Evolutionary conservation across 1,140 invertebrate species (phyloP).

Genomic region (Drosophila triauraria): DNA sequence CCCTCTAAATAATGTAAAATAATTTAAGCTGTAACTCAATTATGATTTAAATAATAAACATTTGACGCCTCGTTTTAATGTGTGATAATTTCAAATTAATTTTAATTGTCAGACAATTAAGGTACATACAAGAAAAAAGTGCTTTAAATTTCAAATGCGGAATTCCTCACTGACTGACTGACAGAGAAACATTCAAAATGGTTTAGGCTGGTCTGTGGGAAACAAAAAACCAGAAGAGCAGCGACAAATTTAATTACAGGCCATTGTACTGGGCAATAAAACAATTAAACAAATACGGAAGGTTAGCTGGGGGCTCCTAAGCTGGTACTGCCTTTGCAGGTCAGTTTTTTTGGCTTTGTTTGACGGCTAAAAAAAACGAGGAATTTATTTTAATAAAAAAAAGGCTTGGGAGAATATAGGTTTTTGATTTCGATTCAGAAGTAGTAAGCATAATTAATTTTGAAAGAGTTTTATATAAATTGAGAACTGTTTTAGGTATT

Average conservation of each 20-base stretch:
- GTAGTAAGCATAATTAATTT: background rate
- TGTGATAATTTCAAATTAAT: conserved; percentile 45
- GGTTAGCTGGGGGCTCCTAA: conserved; percentile 15
- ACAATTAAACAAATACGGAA: conserved; percentile 44
- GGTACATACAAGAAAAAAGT: conserved; percentile 13
- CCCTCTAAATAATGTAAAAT: background rate
- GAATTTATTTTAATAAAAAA: background rate
- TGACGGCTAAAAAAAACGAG: background rate
- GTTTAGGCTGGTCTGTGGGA: conserved; percentile 25
- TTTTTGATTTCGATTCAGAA: background rate
- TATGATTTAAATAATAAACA: conserved; percentile 39
- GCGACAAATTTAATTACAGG: conserved; percentile 46
- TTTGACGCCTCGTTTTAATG: conserved; percentile 37
- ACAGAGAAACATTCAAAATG: conserved; percentile 29
- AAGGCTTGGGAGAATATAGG: background rate
- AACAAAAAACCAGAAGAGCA: conserved; percentile 26
- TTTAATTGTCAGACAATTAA: conserved; percentile 58
- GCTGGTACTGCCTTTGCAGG: background rate
- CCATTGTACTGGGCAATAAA: conserved; percentile 31
- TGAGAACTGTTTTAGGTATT: background rate
- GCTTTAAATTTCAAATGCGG: conserved; percentile 40
- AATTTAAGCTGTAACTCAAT: conserved; percentile 8
- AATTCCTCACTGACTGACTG: conserved; percentile 21
- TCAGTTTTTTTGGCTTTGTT: background rate
- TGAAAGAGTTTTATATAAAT: background rate